A percentile compares a stretch with the other conserved stretches of the same genome.
These are phyloP conservation scores for Lamellibrachia satsuma DNA, from an alignment of 2,888 invertebrate genomes.

Conservation along the genomic window DNA sequence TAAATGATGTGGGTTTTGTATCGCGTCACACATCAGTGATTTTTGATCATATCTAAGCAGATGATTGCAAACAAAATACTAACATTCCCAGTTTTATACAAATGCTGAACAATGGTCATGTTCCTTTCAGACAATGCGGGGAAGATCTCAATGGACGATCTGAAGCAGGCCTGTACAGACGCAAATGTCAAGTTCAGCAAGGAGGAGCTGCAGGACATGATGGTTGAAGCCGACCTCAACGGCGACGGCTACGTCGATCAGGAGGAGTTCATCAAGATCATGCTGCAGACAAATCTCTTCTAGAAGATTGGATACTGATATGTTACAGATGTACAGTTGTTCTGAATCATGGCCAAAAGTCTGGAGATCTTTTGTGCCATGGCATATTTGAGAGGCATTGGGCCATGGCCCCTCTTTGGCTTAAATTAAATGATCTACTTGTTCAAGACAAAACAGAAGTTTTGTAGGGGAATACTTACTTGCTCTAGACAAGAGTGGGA, in stretches of 20 bases:
- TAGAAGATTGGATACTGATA: slow-evolving; percentile 31
- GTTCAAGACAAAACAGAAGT: too few species aligned
- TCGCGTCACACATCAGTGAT: too few species aligned
- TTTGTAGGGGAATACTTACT: too few species aligned
- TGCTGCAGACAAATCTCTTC: slow-evolving; percentile 64
- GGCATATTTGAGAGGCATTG: too few species aligned
- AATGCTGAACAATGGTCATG: background rate
- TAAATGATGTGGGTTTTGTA: too few species aligned
- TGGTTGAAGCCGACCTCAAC: slow-evolving; percentile 63
- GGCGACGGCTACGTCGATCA: slow-evolving; percentile 63
- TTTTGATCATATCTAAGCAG: too few species aligned
- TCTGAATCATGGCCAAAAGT: background rate
- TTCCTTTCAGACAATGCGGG: slow-evolving; percentile 41
- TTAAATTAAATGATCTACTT: background rate
- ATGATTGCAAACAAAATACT: too few species aligned
- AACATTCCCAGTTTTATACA: too few species aligned
- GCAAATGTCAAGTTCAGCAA: slow-evolving; percentile 58
- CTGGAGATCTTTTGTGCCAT: background rate
- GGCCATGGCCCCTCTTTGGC: too few species aligned
- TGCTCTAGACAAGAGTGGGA: background rate
- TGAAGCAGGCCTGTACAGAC: slow-evolving; percentile 53
- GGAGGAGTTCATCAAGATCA: slow-evolving; percentile 62
- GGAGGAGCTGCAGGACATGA: slow-evolving; percentile 62
- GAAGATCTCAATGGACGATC: slow-evolving; percentile 54
- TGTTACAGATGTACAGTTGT: background rate